Percentiles rank a stretch among this genome's conserved stretches.
Evolutionary conservation across 2,113 vertebrate species (phyloP).

Genomic region (Xenopus laevis): DNA sequence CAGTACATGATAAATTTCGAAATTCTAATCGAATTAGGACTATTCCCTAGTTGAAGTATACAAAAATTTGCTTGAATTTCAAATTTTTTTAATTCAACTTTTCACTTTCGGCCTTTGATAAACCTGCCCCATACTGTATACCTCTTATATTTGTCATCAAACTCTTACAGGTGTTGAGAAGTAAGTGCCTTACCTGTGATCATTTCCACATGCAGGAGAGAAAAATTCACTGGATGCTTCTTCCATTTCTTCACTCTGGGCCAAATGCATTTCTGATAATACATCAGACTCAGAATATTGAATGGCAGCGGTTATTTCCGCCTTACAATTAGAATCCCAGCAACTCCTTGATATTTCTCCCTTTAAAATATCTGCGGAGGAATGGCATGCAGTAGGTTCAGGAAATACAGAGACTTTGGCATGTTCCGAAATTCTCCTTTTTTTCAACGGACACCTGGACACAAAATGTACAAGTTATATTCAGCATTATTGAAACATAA

Average conservation of each 20-base stretch:
- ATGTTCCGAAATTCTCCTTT: not conserved
- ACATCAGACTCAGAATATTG: not conserved
- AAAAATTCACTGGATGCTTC: slow-evolving; percentile 8
- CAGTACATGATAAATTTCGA: too few relatives aligned
- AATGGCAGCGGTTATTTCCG: not conserved
- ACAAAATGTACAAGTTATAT: not conserved
- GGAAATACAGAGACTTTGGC: not conserved
- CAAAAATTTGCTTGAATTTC: too few relatives aligned
- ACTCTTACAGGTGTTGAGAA: too few relatives aligned
- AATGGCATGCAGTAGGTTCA: not conserved
- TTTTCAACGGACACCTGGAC: slow-evolving; percentile 19
- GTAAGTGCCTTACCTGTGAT: slow-evolving; percentile 22
- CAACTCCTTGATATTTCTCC: not conserved
- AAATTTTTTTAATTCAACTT: too few relatives aligned
- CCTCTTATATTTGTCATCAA: too few relatives aligned
- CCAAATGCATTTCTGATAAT: not conserved
- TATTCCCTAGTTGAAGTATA: too few relatives aligned
- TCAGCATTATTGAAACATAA: too few relatives aligned
- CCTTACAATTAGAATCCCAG: slow-evolving; percentile 9
- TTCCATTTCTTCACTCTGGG: slow-evolving; percentile 23
- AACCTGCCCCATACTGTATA: too few relatives aligned
- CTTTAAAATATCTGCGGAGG: not conserved
- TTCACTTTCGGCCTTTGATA: too few relatives aligned
- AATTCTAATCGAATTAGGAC: too few relatives aligned
- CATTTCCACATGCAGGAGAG: slow-evolving; percentile 9